Conservation (phyloP, 2,797 vertebrate genomes). For the Morus bassanus region DNA sequence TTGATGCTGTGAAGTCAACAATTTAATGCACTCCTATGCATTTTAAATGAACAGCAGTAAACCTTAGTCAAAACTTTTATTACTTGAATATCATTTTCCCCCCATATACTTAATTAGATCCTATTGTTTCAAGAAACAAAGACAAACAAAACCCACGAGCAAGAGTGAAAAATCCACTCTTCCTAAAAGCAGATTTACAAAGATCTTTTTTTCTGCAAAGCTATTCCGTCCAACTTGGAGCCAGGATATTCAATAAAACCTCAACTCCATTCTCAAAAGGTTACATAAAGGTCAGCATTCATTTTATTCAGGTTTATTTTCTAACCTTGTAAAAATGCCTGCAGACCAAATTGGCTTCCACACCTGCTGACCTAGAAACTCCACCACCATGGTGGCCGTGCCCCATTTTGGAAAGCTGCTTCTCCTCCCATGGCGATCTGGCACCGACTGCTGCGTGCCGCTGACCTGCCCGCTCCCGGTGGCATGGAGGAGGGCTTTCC, state of each 20-base stretch:
- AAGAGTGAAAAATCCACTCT: neutral
- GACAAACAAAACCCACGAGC: neutral
- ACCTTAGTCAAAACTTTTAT: neutral
- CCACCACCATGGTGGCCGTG: neutral
- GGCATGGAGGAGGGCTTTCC: neutral
- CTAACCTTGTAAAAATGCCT: slow-evolving; percentile 54
- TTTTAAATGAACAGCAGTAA: neutral
- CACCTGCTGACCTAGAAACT: slow-evolving; percentile 59
- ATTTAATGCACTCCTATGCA: neutral
- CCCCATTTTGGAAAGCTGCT: neutral
- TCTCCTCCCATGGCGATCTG: neutral
- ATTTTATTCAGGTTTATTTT: slow-evolving; percentile 59
- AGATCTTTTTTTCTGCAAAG: neutral
- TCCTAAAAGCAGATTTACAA: neutral
- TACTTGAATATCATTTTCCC: neutral
- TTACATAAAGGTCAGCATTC: slow-evolving; percentile 56
- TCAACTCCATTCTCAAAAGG: slow-evolving; percentile 35
- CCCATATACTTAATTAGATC: neutral
- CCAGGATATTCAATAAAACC: slow-evolving; percentile 35
- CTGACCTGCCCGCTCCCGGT: neutral
- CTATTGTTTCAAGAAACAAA: neutral
- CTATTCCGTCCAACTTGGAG: neutral
- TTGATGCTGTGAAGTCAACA: neutral
- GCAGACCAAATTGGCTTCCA: slow-evolving; percentile 39
- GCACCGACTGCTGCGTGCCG: fast-evolving